These are phyloP conservation scores for Orgyia antiqua DNA, from an alignment of 2,888 invertebrate genomes.

Conservation along the genomic window DNA sequence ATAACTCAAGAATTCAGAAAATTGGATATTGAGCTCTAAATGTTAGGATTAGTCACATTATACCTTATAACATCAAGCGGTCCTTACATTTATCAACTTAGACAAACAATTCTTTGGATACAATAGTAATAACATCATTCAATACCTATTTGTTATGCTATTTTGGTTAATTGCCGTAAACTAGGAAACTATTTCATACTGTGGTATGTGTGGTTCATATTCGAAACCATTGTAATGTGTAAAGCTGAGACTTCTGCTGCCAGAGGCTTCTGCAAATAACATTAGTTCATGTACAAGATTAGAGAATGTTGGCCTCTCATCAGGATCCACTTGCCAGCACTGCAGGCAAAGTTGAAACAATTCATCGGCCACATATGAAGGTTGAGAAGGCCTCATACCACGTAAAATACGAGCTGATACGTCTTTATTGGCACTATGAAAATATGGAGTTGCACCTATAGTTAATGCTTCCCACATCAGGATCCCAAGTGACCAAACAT, in stretches of 20 bases:
- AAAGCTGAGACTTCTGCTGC: slow-evolving; percentile 58
- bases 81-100: not conserved
- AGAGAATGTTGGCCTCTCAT: slow-evolving; percentile 86
- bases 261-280: slow-evolving; percentile 51
- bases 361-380: slow-evolving; percentile 86
- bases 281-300: slow-evolving; percentile 73
- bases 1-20: too few relatives aligned
- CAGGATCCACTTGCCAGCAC: slow-evolving; percentile 90
- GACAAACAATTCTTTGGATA: not conserved
- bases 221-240: slow-evolving; percentile 67
- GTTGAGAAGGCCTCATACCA: slow-evolving; percentile 85
- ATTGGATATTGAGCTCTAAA: too few relatives aligned
- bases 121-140: not conserved
- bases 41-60: too few relatives aligned
- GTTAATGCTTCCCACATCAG: slow-evolving; percentile 90
- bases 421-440: slow-evolving; percentile 82
- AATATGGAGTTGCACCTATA: slow-evolving; percentile 88
- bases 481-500: slow-evolving; percentile 91
- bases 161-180: slow-evolving; percentile 26
- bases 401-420: slow-evolving; percentile 82
- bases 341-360: slow-evolving; percentile 89
- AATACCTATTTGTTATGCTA: not conserved
- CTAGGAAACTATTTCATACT: slow-evolving; percentile 63
- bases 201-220: slow-evolving; percentile 64
- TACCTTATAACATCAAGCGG: too few relatives aligned